These are phyloP conservation scores for Agrypnia vestita DNA, from an alignment of 1,140 invertebrate species.

Conservation along the genomic window DNA sequence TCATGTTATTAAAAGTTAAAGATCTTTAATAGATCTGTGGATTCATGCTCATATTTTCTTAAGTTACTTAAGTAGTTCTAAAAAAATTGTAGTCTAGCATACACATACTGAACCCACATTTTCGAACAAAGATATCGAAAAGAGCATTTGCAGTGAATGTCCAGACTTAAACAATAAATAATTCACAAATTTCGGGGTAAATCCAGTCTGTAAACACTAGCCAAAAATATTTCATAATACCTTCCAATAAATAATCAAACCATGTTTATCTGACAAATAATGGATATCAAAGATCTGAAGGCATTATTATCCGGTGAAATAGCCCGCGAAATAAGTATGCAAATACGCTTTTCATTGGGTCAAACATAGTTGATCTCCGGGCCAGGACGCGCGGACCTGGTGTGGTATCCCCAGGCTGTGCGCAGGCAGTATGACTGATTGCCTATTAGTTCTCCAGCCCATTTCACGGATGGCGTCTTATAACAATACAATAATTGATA, in stretches of 20 bases:
- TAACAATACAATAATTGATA: conserved; percentile 56
- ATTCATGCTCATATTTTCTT: too few species aligned
- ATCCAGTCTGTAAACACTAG: neutral
- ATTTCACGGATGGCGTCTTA: conserved; percentile 55
- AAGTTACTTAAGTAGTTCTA: too few species aligned
- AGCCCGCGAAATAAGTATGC: conserved; percentile 19
- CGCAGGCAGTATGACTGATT: conserved; percentile 51
- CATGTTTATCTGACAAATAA: conserved; percentile 11
- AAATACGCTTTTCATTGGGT: conserved; percentile 13
- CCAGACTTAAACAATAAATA: too few species aligned
- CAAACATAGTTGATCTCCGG: neutral
- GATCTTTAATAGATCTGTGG: too few species aligned
- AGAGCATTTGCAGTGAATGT: too few species aligned
- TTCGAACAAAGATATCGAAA: too few species aligned
- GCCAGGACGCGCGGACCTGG: neutral
- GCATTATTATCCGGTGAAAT: neutral
- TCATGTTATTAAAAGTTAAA: too few species aligned
- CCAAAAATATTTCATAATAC: too few species aligned
- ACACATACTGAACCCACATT: too few species aligned
- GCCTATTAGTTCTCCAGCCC: conserved; percentile 55
- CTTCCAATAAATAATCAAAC: neutral
- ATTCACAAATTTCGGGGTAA: too few species aligned
- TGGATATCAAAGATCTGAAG: neutral
- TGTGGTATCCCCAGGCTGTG: neutral
- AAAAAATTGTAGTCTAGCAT: too few species aligned